Evolutionary conservation across 2,797 vertebrate genomes (phyloP), one percentile per base, ranked within the genome.

Genomic region (Falco peregrinus): DNA sequence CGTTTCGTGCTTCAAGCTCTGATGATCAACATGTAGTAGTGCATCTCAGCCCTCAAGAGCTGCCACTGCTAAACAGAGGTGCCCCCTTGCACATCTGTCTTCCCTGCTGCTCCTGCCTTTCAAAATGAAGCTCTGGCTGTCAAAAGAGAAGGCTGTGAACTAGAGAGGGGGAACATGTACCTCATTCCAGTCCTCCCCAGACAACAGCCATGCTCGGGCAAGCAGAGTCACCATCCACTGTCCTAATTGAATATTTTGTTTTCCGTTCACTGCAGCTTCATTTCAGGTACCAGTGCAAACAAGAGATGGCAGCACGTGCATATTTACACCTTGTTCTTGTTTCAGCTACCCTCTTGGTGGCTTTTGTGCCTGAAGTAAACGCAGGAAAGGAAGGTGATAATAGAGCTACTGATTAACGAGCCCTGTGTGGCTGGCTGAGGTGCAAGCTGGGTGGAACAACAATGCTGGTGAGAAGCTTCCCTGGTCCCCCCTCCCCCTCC

Each of bases 11-110:
- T 39, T 6, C 19, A 31, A 0, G 39, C 57, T 33, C 37, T n/a
- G 74, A 53, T 35, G 56, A 4, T 39, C n/a, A 12, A 6, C 0
- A 3, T 3, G 35, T 6, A 22, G 41, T 26, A n/a, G 33, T 9
- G 25, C 15, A 60, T 20, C 35, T 43, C 43, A 25, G 56, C 45
- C 28, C 29, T 73, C 51, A n/a, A 63, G 51, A n/a, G 9, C 33
- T 54, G 8, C 59, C 11, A 2, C 28, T 54, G 35, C 13, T 8
- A 0, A 21, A 3, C 9, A 41, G 74, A 33, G 33, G 22, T 79
- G 39, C 8, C 20, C 56, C 56, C 28, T 45, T 0, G 0, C 16
- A 9, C 18, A 9, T 12, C 4, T 4, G 0, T 11, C 29, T 16
- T 22, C 54, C 70, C 43, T 69, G 65, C 56, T 59, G n/a, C 31